Base-by-base conservation (phyloP, 2,888 invertebrate species). In the Catocala sponsa region DNA sequence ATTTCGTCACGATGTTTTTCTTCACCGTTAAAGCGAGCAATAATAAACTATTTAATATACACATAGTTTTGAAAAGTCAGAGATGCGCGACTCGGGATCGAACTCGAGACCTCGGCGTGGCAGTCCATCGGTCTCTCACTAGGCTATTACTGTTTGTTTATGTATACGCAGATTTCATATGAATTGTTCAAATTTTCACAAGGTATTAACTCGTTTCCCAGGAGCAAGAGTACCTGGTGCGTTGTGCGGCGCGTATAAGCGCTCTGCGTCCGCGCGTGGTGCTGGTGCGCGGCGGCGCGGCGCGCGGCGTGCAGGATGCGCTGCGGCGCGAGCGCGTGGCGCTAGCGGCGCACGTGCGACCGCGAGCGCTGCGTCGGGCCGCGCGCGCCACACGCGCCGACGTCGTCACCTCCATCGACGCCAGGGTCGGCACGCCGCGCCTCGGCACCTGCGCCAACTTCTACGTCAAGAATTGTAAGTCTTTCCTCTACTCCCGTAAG, bases 211-310 rank as follows among this genome's bases (percentile, higher is more conserved):
- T 25, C 25, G 25, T 25, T 25, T 1, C 25, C 10, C 54, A 97
- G 96, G 98, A 98, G 88, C 96, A 96, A 76, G 98, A 98, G 84
- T 98, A 98, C 88, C 92, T 98, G 41, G 95, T 96, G 35, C 97
- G 98, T 71, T 97, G 98, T 38, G 98, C 98, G 5, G 97, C 97
- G 0, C 96, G 99, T 76, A 98, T 99, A 54, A 95, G 96, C 38
- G 96, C 97, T 12, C 95, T 98, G 62, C 96, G 96, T 43, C 99
- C 99, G 0, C 96, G 97, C 80, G 96, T 99, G 35, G 97, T 99
- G 35, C 91, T 99, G 43, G 99, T 99, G 0, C 98, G 98, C 82
- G 97, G 98, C 72, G 97, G 97, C 54, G 98, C 98, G 7, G 97
- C 97, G 77, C 97, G 95, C 83, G 94, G 97, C 46, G 99, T 99